Evolutionary conservation across 2,797 vertebrate genomes (phyloP).

Genomic region (Arnoldichthys spilopterus): DNA sequence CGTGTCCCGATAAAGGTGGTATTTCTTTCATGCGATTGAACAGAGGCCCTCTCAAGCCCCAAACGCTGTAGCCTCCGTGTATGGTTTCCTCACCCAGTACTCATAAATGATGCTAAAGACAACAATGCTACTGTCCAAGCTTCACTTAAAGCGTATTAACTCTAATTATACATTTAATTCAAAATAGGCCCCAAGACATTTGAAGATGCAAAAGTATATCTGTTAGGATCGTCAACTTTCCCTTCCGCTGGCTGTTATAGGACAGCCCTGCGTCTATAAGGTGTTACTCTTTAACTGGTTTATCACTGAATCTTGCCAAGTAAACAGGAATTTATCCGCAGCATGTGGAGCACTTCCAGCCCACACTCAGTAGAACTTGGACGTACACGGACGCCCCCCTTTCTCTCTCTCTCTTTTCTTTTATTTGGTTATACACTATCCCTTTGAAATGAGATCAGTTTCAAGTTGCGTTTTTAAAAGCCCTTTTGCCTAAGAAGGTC

Average conservation of each 20-base stretch:
- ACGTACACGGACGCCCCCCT: slow-evolving; percentile 65
- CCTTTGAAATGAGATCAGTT: slow-evolving; percentile 91
- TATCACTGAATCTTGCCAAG: slow-evolving; percentile 39
- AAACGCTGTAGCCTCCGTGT: slow-evolving; percentile 61
- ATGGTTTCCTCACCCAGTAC: background rate
- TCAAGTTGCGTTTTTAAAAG: slow-evolving; percentile 84
- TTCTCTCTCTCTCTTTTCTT: slow-evolving; percentile 69
- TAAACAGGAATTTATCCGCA: slow-evolving; percentile 30
- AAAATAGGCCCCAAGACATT: background rate
- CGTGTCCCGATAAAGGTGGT: slow-evolving; percentile 79
- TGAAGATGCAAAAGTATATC: background rate
- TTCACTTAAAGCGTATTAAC: background rate
- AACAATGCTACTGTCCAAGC: background rate
- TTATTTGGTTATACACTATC: slow-evolving; percentile 81
- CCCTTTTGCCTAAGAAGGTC: slow-evolving; percentile 83
- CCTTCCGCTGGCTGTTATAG: too few relatives aligned
- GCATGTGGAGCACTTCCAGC: slow-evolving; percentile 60
- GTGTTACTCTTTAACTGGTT: slow-evolving; percentile 20
- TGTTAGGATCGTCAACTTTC: too few relatives aligned
- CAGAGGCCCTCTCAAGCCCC: slow-evolving; percentile 64
- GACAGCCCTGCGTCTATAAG: slow-evolving; percentile 1
- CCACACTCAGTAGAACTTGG: slow-evolving; percentile 62
- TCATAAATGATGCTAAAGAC: slow-evolving; percentile 19
- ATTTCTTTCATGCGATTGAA: slow-evolving; percentile 79
- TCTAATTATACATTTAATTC: background rate